Percentiles rank a stretch among this genome's conserved stretches.
Evolutionary conservation across 2,888 invertebrate genomes (phyloP).

Genomic region (Leucophora obtusa): DNA sequence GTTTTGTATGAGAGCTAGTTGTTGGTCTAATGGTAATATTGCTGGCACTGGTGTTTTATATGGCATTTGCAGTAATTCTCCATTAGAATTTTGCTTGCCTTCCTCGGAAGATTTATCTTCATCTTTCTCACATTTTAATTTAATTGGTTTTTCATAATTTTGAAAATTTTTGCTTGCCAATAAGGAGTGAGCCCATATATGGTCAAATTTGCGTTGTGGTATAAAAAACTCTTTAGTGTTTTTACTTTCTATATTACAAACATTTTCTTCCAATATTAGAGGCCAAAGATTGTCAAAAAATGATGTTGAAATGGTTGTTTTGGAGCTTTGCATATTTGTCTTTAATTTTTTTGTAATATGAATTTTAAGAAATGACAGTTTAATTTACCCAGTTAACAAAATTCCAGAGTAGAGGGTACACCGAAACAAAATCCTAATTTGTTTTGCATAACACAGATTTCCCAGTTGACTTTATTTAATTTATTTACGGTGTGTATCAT

Average conservation of each 20-base stretch:
- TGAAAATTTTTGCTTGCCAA: slow-evolving; percentile 68
- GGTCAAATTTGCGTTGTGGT: slow-evolving; percentile 67
- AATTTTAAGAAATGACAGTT: no score
- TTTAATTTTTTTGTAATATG: neutral
- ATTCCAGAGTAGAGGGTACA: no score
- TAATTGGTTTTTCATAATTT: slow-evolving; percentile 66
- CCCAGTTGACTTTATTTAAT: no score
- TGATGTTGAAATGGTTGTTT: slow-evolving; percentile 17
- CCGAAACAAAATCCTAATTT: no score
- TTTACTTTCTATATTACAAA: slow-evolving; percentile 67
- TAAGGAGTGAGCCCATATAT: slow-evolving; percentile 68
- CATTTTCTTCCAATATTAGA: slow-evolving; percentile 69
- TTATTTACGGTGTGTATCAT: no score
- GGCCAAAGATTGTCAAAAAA: slow-evolving; percentile 74
- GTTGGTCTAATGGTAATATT: slow-evolving; percentile 65
- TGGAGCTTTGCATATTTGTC: slow-evolving; percentile 9
- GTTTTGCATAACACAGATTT: no score
- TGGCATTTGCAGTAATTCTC: slow-evolving; percentile 18
- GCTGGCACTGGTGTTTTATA: slow-evolving; percentile 28
- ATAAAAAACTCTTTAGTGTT: slow-evolving; percentile 62
- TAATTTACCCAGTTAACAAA: no score
- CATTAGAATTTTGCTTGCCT: neutral
- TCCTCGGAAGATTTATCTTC: neutral
- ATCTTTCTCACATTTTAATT: slow-evolving; percentile 59
- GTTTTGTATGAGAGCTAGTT: slow-evolving; percentile 43